Conservation (phyloP, 2,888 invertebrate genomes). For the Acronicta alni region DNA sequence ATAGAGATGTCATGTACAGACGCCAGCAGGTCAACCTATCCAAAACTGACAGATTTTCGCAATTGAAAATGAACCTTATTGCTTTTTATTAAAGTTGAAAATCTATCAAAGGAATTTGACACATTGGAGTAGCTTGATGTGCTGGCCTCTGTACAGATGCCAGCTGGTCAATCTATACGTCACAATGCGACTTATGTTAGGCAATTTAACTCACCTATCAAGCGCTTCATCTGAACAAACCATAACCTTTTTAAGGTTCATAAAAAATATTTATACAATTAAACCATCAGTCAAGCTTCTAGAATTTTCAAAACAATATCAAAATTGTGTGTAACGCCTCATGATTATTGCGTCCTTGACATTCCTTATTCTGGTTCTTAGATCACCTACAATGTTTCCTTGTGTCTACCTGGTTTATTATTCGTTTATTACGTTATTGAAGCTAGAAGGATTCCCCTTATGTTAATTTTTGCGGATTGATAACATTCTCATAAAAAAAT, state of each 20-base stretch:
- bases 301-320: background rate
- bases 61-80: too few relatives aligned
- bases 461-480: background rate
- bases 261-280: background rate
- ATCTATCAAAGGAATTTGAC: too few relatives aligned
- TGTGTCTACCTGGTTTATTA: slow-evolving; percentile 1
- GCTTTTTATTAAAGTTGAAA: too few relatives aligned
- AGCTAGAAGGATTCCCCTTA: slow-evolving; percentile 13
- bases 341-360: slow-evolving; percentile 34
- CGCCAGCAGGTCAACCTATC: too few relatives aligned
- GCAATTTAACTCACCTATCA: too few relatives aligned
- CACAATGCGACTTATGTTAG: too few relatives aligned
- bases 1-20: too few relatives aligned
- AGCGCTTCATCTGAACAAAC: background rate
- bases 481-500: too few relatives aligned
- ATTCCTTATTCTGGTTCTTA: slow-evolving; percentile 29
- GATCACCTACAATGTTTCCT: slow-evolving; percentile 20
- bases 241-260: background rate
- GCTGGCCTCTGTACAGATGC: too few relatives aligned
- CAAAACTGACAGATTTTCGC: too few relatives aligned
- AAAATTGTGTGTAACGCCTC: background rate
- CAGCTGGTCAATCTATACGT: too few relatives aligned
- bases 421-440: slow-evolving; percentile 11
- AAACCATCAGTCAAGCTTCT: background rate
- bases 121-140: too few relatives aligned